Evolutionary conservation across 2,888 invertebrate genomes (phyloP).

Genomic region (Lasioglossum zephyrum): DNA sequence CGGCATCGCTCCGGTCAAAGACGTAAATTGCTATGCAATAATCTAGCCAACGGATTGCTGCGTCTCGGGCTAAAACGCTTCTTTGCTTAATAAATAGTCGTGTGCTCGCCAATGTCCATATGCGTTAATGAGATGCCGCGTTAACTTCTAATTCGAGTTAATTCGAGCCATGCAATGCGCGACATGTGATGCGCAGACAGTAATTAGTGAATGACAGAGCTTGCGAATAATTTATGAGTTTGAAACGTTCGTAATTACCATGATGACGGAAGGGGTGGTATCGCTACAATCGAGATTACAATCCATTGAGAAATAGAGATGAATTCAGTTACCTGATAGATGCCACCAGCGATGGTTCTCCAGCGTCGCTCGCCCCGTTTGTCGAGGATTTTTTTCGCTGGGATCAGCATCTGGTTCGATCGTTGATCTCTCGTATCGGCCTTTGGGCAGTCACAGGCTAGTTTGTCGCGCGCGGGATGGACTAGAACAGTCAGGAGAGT

Average conservation of each 20-base stretch:
- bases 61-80: background rate
- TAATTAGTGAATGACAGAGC: background rate
- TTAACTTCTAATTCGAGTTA: conserved; percentile 2
- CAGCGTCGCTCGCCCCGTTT: background rate
- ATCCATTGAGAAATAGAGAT: background rate
- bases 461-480: conserved; percentile 21
- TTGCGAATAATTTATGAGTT: background rate
- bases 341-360: background rate
- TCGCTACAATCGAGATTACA: background rate
- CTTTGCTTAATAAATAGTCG: background rate
- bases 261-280: background rate
- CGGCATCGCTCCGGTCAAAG: background rate
- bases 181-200: background rate
- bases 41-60: conserved; percentile 13
- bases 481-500: background rate
- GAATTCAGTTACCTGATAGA: conserved; percentile 22
- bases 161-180: background rate
- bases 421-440: conserved; percentile 32
- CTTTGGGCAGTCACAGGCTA: conserved; percentile 45
- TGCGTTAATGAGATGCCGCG: conserved; percentile 16
- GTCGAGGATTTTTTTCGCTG: background rate
- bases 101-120: background rate
- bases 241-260: background rate
- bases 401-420: conserved; percentile 27
- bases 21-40: conserved; percentile 18